Evolutionary conservation across 2,113 vertebrate genomes (phyloP).

Genomic region (Ctenomys sociabilis): DNA sequence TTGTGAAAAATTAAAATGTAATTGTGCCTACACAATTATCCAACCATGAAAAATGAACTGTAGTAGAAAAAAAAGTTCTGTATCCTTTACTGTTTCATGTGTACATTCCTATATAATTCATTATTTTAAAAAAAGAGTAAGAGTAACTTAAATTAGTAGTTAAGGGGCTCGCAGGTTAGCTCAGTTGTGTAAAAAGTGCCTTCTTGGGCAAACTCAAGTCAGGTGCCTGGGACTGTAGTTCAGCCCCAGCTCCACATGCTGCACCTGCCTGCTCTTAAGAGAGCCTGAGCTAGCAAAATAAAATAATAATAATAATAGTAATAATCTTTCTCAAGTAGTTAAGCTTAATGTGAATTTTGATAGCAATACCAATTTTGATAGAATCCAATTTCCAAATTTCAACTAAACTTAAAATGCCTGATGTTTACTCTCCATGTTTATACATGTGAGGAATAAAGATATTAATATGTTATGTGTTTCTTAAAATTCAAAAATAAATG

Average conservation of each 20-base stretch:
- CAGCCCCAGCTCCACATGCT: no score
- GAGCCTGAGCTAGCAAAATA: no score
- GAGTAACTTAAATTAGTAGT: neutral
- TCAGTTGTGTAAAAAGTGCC: no score
- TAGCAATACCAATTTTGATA: neutral
- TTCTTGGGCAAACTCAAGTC: no score
- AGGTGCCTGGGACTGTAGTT: no score
- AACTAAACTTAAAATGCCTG: neutral
- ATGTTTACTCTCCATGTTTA: neutral
- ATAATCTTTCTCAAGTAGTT: neutral
- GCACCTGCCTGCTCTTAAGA: no score
- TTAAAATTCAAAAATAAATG: neutral
- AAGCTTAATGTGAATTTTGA: neutral
- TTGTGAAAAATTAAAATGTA: neutral
- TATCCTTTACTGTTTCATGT: neutral
- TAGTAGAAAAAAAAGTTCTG: neutral
- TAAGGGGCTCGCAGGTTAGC: no score
- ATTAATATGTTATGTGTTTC: neutral
- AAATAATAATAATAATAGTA: no score
- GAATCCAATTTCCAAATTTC: conserved; percentile 1
- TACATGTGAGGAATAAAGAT: neutral
- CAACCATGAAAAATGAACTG: neutral
- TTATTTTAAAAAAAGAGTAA: neutral
- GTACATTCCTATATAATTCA: neutral
- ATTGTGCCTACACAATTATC: neutral